Conservation (phyloP, 2,797 vertebrate species). For the Atherinosoma microstoma region DNA sequence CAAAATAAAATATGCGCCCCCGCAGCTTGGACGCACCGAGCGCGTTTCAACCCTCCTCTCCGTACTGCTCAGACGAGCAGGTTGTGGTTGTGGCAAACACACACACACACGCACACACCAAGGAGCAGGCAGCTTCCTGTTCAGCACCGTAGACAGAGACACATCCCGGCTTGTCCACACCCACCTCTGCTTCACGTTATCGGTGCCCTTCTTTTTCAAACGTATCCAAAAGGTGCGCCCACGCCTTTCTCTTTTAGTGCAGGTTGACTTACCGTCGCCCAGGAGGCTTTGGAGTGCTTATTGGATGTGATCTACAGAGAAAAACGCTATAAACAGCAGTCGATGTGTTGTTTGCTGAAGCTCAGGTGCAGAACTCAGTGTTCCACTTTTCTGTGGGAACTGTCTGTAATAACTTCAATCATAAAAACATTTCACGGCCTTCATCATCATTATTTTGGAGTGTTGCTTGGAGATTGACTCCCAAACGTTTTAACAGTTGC, state of each 20-base stretch:
- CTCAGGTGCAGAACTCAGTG: conserved; percentile 52
- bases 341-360: conserved; percentile 55
- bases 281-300: conserved; percentile 45
- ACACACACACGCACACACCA: conserved; percentile 1
- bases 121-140: conserved; percentile 45
- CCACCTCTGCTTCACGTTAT: conserved; percentile 59
- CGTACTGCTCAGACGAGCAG: conserved; percentile 30
- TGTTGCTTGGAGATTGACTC: conserved; percentile 18
- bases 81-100: not conserved
- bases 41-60: conserved; percentile 7
- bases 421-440: conserved; percentile 26
- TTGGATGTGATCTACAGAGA: conserved; percentile 49
- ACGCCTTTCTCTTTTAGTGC: conserved; percentile 55
- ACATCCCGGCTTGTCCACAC: conserved; percentile 56
- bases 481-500: conserved; percentile 33
- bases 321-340: conserved; percentile 49
- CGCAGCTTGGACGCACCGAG: conserved; percentile 41
- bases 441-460: conserved; percentile 25
- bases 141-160: conserved; percentile 77
- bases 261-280: conserved; percentile 48
- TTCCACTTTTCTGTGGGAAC: conserved; percentile 26
- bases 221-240: conserved; percentile 44
- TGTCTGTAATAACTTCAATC: conserved; percentile 41
- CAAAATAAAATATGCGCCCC: conserved; percentile 62
- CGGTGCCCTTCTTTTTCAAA: conserved; percentile 45